Conservation (phyloP, 2,888 invertebrate genomes). For the Spisula subtruncata region DNA sequence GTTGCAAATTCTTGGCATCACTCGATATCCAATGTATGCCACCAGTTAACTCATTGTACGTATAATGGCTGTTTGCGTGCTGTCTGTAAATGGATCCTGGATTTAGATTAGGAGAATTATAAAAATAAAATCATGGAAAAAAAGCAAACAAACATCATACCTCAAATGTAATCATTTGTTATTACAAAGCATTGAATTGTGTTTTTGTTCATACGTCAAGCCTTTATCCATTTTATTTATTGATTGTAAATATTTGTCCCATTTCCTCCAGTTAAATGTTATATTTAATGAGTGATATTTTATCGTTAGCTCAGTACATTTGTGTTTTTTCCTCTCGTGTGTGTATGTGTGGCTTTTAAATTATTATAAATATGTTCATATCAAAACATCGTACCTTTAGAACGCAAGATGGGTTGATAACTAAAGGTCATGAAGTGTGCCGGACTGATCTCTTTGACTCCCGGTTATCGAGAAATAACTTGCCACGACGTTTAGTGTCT, state of each 20-base stretch:
- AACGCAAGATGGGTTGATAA: not conserved
- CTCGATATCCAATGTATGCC: not conserved
- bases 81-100: not conserved
- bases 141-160: constrained; percentile 19
- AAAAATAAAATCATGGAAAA: not conserved
- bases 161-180: constrained; percentile 26
- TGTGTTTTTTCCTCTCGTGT: not conserved
- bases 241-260: constrained; percentile 33
- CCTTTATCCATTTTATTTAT: constrained; percentile 22
- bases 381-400: not conserved
- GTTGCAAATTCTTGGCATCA: not conserved
- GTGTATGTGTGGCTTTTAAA: constrained; percentile 31
- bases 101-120: constrained; percentile 10
- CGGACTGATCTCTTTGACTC: not conserved
- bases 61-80: constrained; percentile 12
- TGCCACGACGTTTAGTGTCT: not conserved
- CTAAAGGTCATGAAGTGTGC: not conserved
- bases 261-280: constrained; percentile 26
- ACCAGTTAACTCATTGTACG: not conserved
- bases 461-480: not conserved
- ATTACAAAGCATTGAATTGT: constrained; percentile 3
- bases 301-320: constrained; percentile 47
- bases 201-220: constrained; percentile 9
- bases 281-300: constrained; percentile 46
- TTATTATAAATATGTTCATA: constrained; percentile 40